Evolutionary conservation across 2,888 invertebrate species (phyloP).

Genomic region (Colletes collaris): DNA sequence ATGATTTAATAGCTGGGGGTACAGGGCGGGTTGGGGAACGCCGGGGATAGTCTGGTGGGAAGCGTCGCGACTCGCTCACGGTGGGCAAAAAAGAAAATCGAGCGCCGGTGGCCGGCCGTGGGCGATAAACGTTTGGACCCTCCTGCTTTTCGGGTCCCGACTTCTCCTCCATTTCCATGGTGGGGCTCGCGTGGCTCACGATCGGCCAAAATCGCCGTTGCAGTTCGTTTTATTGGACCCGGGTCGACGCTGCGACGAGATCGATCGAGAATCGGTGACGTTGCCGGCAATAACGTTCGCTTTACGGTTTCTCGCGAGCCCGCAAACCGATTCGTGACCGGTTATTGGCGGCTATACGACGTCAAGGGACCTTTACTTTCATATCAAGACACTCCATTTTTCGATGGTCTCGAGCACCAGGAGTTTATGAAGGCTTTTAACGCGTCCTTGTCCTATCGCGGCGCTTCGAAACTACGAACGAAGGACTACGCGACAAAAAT

Average conservation of each 20-base stretch:
- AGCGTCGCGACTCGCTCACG: conserved; percentile 54
- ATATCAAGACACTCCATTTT: conserved; percentile 43
- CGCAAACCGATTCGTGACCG: conserved; percentile 13
- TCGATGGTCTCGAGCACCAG: conserved; percentile 8
- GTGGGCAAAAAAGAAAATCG: conserved; percentile 56
- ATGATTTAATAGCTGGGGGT: conserved; percentile 75
- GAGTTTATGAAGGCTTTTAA: conserved; percentile 22
- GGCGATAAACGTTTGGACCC: conserved; percentile 68
- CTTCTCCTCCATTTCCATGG: conserved; percentile 47
- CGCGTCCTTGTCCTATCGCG: not conserved
- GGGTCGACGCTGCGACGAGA: conserved; percentile 49
- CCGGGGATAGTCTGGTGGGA: conserved; percentile 10
- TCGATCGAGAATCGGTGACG: conserved; percentile 58
- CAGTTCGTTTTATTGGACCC: conserved; percentile 55
- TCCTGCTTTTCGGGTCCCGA: conserved; percentile 18
- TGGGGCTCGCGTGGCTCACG: conserved; percentile 20
- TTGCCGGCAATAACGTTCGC: conserved; percentile 49
- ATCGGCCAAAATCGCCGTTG: conserved; percentile 46
- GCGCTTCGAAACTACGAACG: too few species aligned
- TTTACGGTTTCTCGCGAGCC: conserved; percentile 55
- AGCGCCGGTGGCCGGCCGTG: conserved; percentile 53
- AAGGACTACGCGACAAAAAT: too few species aligned
- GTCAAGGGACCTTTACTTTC: conserved; percentile 33
- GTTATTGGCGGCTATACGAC: conserved; percentile 34
- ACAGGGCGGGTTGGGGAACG: conserved; percentile 39